A percentile compares a stretch with the other conserved stretches of the same genome.
Conservation (phyloP, 2,888 invertebrate genomes). For the Bellardia bayeri region DNA sequence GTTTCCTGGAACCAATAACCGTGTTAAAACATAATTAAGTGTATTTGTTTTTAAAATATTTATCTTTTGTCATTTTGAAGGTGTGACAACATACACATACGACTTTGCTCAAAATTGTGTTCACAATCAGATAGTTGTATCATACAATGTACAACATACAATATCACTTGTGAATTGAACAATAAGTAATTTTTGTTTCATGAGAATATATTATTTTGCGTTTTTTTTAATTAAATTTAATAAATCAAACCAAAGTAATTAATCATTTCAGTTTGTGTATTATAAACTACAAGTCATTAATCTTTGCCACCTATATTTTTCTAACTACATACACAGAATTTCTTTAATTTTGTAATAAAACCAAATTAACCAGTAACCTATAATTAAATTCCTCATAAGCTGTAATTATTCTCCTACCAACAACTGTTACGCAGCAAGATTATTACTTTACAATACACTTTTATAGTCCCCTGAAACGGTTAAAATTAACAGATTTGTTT, state of each 20-base stretch:
- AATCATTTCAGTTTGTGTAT: not conserved
- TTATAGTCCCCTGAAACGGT: not conserved
- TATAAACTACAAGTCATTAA: not conserved
- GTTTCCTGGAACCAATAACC: too few relatives aligned
- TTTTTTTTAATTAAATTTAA: too few relatives aligned
- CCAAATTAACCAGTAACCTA: not conserved
- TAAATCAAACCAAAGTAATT: not conserved
- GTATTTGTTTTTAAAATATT: too few relatives aligned
- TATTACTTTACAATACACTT: not conserved
- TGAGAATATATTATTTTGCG: too few relatives aligned
- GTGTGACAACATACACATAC: too few relatives aligned
- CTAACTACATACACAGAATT: not conserved
- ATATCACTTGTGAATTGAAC: too few relatives aligned
- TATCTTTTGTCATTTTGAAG: too few relatives aligned
- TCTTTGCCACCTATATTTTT: not conserved
- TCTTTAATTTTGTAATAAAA: not conserved
- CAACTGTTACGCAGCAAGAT: conserved; percentile 26
- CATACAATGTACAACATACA: too few relatives aligned
- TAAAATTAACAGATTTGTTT: conserved; percentile 22
- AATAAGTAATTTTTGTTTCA: too few relatives aligned
- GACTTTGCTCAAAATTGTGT: too few relatives aligned
- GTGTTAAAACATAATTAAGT: too few relatives aligned
- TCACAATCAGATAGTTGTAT: too few relatives aligned
- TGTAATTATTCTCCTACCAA: not conserved
- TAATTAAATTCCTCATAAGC: not conserved